Evolutionary conservation across 2,797 vertebrate species (phyloP).

Genomic region (Macropus fuliginosus): DNA sequence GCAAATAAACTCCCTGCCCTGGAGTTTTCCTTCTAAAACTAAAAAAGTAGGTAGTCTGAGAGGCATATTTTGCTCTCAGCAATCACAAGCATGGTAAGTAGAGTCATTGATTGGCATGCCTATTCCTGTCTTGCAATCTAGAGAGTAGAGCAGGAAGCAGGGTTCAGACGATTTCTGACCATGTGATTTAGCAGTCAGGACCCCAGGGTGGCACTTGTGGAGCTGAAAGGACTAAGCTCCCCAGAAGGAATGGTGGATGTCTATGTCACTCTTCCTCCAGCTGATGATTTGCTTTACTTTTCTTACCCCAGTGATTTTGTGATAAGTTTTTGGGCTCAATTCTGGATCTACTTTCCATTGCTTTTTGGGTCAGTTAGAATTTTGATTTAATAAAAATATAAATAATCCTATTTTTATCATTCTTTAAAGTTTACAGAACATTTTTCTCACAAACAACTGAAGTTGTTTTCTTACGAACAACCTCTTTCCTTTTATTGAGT

Average conservation of each 20-base stretch:
- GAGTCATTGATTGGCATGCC: background rate
- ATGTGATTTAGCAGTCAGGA: background rate
- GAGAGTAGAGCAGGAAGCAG: background rate
- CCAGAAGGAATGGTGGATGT: background rate
- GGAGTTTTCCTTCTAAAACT: background rate
- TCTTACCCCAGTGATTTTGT: background rate
- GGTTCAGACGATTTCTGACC: too few relatives aligned
- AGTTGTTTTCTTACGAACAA: too few relatives aligned
- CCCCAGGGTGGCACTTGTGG: background rate
- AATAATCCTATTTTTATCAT: background rate
- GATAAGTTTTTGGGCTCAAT: background rate
- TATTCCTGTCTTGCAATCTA: background rate
- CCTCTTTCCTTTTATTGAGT: background rate
- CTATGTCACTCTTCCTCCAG: background rate
- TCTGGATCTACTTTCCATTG: background rate
- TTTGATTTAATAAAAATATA: background rate
- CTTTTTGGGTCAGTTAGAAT: background rate
- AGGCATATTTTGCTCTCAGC: background rate
- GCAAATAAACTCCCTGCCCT: background rate
- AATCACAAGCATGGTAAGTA: background rate
- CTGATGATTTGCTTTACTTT: background rate
- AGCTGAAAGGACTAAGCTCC: background rate
- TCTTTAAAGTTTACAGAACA: background rate
- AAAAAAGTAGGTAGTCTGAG: background rate
- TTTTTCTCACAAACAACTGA: background rate